phyloP scores from a whole-genome alignment of 2,888 invertebrate species.

The Dryomyza anilis region DNA sequence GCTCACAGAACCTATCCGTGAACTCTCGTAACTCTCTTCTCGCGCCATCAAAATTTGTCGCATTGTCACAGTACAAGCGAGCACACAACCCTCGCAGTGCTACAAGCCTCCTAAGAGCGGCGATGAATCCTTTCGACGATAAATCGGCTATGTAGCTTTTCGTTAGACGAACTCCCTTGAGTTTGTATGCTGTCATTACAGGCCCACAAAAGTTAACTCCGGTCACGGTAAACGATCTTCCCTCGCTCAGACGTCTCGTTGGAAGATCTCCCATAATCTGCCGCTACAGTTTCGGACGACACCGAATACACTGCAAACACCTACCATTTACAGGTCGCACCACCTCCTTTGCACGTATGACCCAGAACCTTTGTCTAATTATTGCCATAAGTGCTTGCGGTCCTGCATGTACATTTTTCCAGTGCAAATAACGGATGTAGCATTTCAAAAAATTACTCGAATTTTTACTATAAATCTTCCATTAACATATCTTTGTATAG shows the following conservation, averaged over 20 bases:
- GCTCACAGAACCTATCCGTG: constrained; percentile 19
- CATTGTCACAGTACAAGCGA: constrained; percentile 32
- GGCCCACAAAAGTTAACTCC: constrained; percentile 30
- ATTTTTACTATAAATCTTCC: constrained; percentile 20
- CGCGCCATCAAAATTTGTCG: constrained; percentile 33
- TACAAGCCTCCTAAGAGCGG: constrained; percentile 32
- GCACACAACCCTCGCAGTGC: constrained; percentile 29
- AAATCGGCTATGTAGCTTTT: constrained; percentile 32
- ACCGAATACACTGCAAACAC: constrained; percentile 30
- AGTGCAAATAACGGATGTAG: constrained; percentile 9
- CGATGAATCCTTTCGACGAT: constrained; percentile 32
- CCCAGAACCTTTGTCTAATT: constrained; percentile 29
- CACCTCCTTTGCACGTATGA: constrained; percentile 27
- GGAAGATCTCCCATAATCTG: constrained; percentile 34
- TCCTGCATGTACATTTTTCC: constrained; percentile 19
- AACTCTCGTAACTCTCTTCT: constrained; percentile 29
- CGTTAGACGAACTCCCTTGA: not conserved
- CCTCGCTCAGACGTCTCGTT: constrained; percentile 20
- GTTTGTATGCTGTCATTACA: not conserved
- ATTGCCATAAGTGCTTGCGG: constrained; percentile 28
- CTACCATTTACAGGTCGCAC: constrained; percentile 17
- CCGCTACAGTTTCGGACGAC: constrained; percentile 24
- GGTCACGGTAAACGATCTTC: constrained; percentile 25
- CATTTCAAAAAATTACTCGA: constrained; percentile 4
- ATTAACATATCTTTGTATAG: not conserved